Conservation (phyloP, 1,140 invertebrate genomes). For the Steinernema feltiae region DNA sequence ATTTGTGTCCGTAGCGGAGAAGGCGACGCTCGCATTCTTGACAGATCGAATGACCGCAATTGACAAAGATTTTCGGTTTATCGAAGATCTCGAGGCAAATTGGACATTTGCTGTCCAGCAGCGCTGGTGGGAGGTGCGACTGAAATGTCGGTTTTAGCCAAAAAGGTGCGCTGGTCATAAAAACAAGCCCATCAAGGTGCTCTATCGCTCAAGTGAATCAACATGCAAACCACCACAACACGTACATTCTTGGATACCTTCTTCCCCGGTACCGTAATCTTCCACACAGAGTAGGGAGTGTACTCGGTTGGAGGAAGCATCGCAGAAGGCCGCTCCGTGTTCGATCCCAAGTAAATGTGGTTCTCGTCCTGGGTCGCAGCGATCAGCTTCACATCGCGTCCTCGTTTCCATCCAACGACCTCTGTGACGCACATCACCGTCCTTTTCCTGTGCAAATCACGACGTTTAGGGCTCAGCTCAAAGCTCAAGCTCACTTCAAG, state of each 20-base stretch:
- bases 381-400: neutral
- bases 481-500: neutral
- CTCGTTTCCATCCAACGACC: neutral
- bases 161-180: neutral
- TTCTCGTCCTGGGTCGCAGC: neutral
- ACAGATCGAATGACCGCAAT: neutral
- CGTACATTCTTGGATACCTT: neutral
- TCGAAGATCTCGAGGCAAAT: neutral
- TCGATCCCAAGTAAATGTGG: neutral
- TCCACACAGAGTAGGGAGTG: neutral
- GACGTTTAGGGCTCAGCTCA: neutral
- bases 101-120: neutral
- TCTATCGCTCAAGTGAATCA: no score
- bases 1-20: no score
- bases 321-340: no score
- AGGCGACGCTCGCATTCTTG: neutral
- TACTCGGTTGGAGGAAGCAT: neutral
- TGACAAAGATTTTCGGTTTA: neutral
- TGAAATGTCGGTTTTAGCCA: neutral
- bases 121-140: neutral
- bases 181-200: no score
- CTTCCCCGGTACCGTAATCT: neutral
- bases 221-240: neutral
- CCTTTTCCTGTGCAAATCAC: neutral
- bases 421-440: neutral